Conservation (phyloP, 2,888 invertebrate genomes). For the Chrysolina haemoptera region DNA sequence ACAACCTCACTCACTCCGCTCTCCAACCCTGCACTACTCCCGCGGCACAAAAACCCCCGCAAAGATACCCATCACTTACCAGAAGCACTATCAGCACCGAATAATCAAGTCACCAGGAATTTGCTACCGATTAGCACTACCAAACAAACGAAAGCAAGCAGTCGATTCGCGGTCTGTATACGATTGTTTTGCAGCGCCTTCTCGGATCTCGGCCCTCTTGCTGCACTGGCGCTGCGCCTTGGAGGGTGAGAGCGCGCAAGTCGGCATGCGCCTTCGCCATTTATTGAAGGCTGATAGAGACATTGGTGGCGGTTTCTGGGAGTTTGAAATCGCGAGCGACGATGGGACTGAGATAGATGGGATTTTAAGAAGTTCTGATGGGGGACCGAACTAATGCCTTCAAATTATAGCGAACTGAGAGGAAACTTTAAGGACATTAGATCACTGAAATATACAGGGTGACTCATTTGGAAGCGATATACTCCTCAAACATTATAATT, state of each 20-base stretch:
- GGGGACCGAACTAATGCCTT: too few relatives aligned
- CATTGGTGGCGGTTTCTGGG: slow-evolving; percentile 28
- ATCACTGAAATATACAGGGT: too few relatives aligned
- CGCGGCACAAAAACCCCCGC: background rate
- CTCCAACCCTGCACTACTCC: background rate
- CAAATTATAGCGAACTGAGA: too few relatives aligned
- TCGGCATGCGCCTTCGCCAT: slow-evolving; percentile 51
- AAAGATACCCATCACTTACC: slow-evolving; percentile 29
- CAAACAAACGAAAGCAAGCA: slow-evolving; percentile 52
- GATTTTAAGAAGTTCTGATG: too few relatives aligned
- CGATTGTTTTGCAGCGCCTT: slow-evolving; percentile 52
- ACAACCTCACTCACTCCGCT: slow-evolving; percentile 20
- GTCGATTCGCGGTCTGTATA: slow-evolving; percentile 57
- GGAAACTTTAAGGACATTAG: too few relatives aligned
- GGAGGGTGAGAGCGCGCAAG: slow-evolving; percentile 55
- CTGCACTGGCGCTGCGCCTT: slow-evolving; percentile 64
- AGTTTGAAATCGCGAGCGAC: background rate
- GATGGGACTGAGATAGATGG: background rate
- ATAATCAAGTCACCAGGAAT: slow-evolving; percentile 21
- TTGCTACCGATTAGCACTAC: slow-evolving; percentile 38
- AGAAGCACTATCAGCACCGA: slow-evolving; percentile 32
- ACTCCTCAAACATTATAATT: too few relatives aligned
- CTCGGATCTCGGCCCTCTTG: slow-evolving; percentile 55
- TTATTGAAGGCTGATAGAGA: slow-evolving; percentile 6
- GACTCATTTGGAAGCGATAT: too few relatives aligned